These are phyloP conservation scores for Phortica variegata DNA, from an alignment of 1,140 invertebrate genomes.

Conservation along the genomic window DNA sequence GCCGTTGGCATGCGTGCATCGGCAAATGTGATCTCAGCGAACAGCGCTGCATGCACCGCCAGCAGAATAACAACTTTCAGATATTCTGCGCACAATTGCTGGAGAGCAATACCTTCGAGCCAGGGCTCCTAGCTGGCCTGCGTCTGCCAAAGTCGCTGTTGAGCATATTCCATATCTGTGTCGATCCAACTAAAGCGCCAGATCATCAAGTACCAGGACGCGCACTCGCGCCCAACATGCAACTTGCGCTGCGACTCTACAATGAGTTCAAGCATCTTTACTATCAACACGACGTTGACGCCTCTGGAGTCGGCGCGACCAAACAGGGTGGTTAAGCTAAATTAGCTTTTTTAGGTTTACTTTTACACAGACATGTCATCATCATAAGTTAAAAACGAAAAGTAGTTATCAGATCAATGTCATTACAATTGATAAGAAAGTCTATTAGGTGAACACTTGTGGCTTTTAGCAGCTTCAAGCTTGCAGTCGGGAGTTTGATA, in stretches of 20 bases:
- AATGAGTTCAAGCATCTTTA: conserved; percentile 47
- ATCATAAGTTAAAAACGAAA: too few relatives aligned
- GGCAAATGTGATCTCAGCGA: conserved; percentile 36
- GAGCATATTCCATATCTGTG: conserved; percentile 36
- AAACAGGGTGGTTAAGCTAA: conserved; percentile 20
- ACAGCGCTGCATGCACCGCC: conserved; percentile 32
- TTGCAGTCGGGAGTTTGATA: too few relatives aligned
- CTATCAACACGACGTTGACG: conserved; percentile 13
- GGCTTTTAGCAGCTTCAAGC: too few relatives aligned
- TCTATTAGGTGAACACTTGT: too few relatives aligned
- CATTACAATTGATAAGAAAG: too few relatives aligned
- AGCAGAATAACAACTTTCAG: conserved; percentile 52
- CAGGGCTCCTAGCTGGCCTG: conserved; percentile 36
- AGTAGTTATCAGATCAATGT: too few relatives aligned
- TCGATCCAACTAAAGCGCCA: conserved; percentile 27
- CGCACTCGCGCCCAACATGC: conserved; percentile 34
- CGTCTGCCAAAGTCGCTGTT: conserved; percentile 29
- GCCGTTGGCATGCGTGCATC: conserved; percentile 39
- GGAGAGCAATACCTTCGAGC: conserved; percentile 37
- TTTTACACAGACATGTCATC: too few relatives aligned
- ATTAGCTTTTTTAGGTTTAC: too few relatives aligned
- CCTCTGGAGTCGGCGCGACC: conserved; percentile 3
- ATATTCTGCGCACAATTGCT: conserved; percentile 43
- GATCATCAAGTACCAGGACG: conserved; percentile 37
- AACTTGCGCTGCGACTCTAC: conserved; percentile 38